phyloP scores from a whole-genome alignment of 2,113 vertebrate species.

The Eclectus roratus region DNA sequence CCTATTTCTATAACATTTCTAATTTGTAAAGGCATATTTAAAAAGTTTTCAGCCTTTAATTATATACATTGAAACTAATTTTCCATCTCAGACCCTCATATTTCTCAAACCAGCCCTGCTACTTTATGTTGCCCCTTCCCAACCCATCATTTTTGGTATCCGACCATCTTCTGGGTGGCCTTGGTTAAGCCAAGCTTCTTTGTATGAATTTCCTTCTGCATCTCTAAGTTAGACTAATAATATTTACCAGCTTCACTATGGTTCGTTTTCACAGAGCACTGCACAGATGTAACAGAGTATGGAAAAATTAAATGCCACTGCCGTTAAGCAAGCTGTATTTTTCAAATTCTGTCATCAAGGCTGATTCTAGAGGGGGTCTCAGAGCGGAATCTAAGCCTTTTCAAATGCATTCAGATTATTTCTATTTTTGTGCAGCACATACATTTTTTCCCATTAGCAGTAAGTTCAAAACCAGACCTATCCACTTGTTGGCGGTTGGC shows the following conservation, averaged over 20 bases:
- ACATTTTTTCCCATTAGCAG: neutral
- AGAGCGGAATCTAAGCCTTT: neutral
- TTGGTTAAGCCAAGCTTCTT: neutral
- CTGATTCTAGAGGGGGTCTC: neutral
- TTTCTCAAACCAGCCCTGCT: neutral
- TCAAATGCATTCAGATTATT: neutral
- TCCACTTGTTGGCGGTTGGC: neutral
- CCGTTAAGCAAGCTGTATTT: neutral
- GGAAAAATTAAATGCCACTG: neutral
- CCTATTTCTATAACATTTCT: neutral
- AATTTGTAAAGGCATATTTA: neutral
- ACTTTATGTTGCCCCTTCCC: neutral
- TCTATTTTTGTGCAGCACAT: neutral
- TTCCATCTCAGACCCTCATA: neutral
- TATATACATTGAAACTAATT: neutral
- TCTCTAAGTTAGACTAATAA: neutral
- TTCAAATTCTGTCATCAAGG: neutral
- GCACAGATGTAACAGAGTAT: neutral
- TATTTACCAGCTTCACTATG: neutral
- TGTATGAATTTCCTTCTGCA: neutral
- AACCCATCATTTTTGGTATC: neutral
- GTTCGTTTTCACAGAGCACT: neutral
- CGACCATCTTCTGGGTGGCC: neutral
- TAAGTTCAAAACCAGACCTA: conserved; percentile 26
- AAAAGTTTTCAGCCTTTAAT: neutral